Percentiles rank a stretch among this genome's conserved stretches.
phyloP scores from a whole-genome alignment of 2,888 invertebrate genomes.

The Steinernema carpocapsae region DNA sequence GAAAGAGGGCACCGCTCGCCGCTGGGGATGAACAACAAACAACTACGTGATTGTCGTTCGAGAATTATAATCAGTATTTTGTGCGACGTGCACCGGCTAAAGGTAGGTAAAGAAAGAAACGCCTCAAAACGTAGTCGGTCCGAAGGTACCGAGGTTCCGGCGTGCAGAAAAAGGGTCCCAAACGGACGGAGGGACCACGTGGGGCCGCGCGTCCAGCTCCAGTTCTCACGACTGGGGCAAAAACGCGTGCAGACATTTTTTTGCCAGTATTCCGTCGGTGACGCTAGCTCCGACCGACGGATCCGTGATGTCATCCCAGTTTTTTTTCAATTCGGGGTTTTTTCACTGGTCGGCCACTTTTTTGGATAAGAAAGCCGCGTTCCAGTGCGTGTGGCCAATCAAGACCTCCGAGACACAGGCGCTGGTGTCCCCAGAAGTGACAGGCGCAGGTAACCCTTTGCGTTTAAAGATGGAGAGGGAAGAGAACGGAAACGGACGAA shows the following conservation, averaged over 20 bases:
- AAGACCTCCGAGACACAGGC: slow-evolving; percentile 11
- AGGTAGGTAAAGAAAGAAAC: slow-evolving; percentile 6
- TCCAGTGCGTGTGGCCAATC: slow-evolving; percentile 30
- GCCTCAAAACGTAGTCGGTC: not conserved
- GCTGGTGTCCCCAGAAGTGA: slow-evolving; percentile 17
- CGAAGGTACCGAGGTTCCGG: not conserved
- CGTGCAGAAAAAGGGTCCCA: not conserved
- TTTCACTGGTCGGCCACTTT: slow-evolving; percentile 34
- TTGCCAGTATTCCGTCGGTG: slow-evolving; percentile 24
- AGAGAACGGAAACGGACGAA: not conserved
- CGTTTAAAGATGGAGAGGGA: slow-evolving; percentile 7
- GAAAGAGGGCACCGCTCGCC: slow-evolving; percentile 28
- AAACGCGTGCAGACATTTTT: slow-evolving; percentile 32
- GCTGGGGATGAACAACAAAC: slow-evolving; percentile 16
- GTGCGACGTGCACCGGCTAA: not conserved
- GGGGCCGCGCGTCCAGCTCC: slow-evolving; percentile 31
- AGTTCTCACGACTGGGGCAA: slow-evolving; percentile 27
- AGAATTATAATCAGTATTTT: slow-evolving; percentile 26
- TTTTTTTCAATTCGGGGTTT: slow-evolving; percentile 25
- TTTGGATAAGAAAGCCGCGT: slow-evolving; percentile 22
- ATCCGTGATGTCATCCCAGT: slow-evolving; percentile 34
- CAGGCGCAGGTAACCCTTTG: not conserved
- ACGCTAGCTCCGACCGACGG: slow-evolving; percentile 23
- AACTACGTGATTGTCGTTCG: slow-evolving; percentile 27
- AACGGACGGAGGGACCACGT: not conserved